Percentiles rank a stretch among this genome's conserved stretches.
Conservation (phyloP, 2,113 vertebrate genomes). For the Thymallus thymallus region DNA sequence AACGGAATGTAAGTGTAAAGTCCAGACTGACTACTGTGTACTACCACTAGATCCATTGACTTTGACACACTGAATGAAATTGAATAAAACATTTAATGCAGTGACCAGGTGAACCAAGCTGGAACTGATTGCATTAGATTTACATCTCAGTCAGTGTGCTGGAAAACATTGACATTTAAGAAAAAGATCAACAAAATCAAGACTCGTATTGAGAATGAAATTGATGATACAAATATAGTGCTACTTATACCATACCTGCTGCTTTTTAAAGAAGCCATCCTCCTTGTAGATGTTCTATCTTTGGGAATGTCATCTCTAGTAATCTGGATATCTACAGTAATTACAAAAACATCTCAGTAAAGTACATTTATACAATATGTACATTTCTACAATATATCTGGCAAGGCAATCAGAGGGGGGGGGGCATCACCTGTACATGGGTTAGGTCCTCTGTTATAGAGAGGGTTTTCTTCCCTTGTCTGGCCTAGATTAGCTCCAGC, state of each 20-base stretch:
- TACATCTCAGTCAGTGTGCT: not conserved
- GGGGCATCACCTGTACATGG: no score
- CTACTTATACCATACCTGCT: not conserved
- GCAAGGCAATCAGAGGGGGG: not conserved
- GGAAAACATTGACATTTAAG: not conserved
- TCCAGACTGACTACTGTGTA: no score
- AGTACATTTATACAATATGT: not conserved
- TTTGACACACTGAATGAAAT: no score
- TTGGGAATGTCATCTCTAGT: not conserved
- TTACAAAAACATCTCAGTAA: not conserved
- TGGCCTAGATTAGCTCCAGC: no score
- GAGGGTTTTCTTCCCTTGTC: no score
- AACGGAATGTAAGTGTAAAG: not conserved
- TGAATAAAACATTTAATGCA: no score
- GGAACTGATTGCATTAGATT: not conserved
- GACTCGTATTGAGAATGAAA: not conserved
- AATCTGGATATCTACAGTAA: not conserved
- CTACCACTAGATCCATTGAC: no score
- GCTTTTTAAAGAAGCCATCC: not conserved
- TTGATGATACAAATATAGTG: not conserved
- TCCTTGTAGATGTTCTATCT: not conserved
- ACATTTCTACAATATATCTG: not conserved
- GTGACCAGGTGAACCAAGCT: no score
- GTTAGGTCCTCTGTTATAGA: no score
- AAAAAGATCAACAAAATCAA: not conserved